phyloP scores from a whole-genome alignment of 1,140 invertebrate genomes.

The Drosophila bocki region DNA sequence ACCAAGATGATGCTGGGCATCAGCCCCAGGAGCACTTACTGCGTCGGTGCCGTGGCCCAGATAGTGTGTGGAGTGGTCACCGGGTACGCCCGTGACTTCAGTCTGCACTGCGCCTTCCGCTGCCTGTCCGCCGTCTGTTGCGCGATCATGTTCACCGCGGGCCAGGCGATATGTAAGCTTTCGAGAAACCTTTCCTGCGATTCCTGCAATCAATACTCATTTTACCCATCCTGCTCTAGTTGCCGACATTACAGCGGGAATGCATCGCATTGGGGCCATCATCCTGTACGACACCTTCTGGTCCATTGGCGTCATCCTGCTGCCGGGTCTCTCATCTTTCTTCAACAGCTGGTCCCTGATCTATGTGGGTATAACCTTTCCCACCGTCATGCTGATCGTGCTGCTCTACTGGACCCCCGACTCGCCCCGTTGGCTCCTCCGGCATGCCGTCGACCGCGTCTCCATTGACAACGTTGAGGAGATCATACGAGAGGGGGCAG shows the following conservation, averaged over 20 bases:
- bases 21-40: conserved; percentile 83
- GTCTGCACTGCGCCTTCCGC: conserved; percentile 82
- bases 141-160: conserved; percentile 83
- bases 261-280: conserved; percentile 81
- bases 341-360: conserved; percentile 84
- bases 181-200: not conserved
- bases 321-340: conserved; percentile 82
- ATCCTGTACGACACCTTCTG: conserved; percentile 85
- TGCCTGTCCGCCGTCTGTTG: conserved; percentile 83
- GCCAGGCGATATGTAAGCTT: conserved; percentile 77
- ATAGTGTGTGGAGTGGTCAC: conserved; percentile 83
- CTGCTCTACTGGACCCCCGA: conserved; percentile 85
- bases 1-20: conserved; percentile 83
- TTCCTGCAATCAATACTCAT: not conserved
- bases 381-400: conserved; percentile 81
- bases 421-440: conserved; percentile 84
- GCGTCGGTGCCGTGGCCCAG: conserved; percentile 79
- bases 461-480: conserved; percentile 69
- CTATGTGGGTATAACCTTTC: conserved; percentile 85
- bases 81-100: conserved; percentile 80
- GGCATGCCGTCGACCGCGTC: conserved; percentile 62
- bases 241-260: conserved; percentile 82
- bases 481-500: conserved; percentile 78
- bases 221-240: conserved; percentile 38
- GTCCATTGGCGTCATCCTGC: conserved; percentile 85